These are phyloP conservation scores for Stenchaetothrips biformis DNA, from an alignment of 2,888 invertebrate genomes.

Conservation along the genomic window DNA sequence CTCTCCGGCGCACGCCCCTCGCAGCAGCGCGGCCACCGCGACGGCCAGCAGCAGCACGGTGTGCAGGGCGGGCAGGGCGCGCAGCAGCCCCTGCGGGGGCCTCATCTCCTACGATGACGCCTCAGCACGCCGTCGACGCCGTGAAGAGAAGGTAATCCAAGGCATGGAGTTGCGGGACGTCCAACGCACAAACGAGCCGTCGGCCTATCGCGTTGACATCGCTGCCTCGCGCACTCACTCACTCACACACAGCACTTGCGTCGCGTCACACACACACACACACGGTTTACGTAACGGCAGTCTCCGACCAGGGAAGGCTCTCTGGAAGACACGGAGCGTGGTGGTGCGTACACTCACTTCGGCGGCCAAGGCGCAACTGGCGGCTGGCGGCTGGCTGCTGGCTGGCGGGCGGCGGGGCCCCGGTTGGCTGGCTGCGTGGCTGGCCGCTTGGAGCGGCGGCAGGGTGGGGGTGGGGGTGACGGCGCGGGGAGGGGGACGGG, in stretches of 20 bases:
- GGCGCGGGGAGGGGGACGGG: not conserved
- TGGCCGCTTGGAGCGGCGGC: too few relatives aligned
- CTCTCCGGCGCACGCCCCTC: slow-evolving; percentile 51
- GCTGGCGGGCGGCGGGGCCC: too few relatives aligned
- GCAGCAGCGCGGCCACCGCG: not conserved
- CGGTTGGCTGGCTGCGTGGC: too few relatives aligned
- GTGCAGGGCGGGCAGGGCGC: not conserved
- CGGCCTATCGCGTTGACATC: not conserved
- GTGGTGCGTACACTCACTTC: too few relatives aligned
- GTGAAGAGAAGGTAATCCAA: not conserved
- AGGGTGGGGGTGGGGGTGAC: too few relatives aligned
- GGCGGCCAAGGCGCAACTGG: too few relatives aligned
- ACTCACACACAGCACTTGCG: not conserved
- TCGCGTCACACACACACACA: too few relatives aligned
- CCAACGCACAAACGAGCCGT: not conserved
- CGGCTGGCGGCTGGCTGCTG: too few relatives aligned
- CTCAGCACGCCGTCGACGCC: not conserved
- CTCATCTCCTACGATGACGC: not conserved
- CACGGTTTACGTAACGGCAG: too few relatives aligned
- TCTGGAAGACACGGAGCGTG: too few relatives aligned
- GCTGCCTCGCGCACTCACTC: not conserved
- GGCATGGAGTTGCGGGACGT: not conserved
- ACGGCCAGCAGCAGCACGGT: not conserved
- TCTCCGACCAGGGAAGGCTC: too few relatives aligned
- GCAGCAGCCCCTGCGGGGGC: not conserved